phyloP scores from a whole-genome alignment of 2,113 vertebrate genomes.

The Rhegmatorhina hoffmannsi region DNA sequence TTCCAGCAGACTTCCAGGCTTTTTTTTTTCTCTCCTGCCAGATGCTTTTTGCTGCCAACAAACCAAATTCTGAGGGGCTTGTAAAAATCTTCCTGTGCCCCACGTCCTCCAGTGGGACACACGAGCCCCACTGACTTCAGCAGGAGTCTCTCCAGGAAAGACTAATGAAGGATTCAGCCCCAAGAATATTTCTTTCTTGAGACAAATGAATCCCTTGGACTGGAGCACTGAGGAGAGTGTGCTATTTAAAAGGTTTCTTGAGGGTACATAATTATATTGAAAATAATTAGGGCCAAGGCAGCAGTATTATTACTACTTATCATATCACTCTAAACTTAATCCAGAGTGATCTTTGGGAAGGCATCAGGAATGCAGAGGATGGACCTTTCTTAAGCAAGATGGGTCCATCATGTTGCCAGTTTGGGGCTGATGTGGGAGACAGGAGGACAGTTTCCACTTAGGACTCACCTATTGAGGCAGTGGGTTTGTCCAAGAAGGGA shows the following conservation, averaged over 20 bases:
- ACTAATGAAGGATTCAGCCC: slow-evolving; percentile 40
- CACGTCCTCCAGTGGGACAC: not conserved
- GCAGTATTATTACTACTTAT: slow-evolving; percentile 60
- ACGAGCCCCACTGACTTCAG: not conserved
- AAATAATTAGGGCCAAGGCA: slow-evolving; percentile 66
- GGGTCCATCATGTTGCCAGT: rapidly evolving
- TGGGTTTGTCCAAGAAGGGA: not conserved
- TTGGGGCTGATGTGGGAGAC: not conserved
- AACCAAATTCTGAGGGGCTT: not conserved
- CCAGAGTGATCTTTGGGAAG: slow-evolving; percentile 24
- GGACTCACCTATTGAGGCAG: not conserved
- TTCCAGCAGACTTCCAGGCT: not conserved
- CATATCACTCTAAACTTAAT: slow-evolving; percentile 63
- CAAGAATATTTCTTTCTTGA: slow-evolving; percentile 33
- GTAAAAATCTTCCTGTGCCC: not conserved
- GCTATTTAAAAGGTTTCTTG: slow-evolving; percentile 69
- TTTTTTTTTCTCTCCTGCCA: not conserved
- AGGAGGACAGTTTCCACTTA: not conserved
- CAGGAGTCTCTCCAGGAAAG: not conserved
- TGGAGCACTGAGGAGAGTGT: not conserved
- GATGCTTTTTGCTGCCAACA: not conserved
- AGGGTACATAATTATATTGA: slow-evolving; percentile 58
- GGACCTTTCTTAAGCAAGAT: not conserved
- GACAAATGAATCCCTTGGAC: slow-evolving; percentile 56
- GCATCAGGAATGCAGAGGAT: not conserved